Base-by-base conservation (phyloP, 2,113 vertebrate genomes). In the Drymodes brunneopygia region DNA sequence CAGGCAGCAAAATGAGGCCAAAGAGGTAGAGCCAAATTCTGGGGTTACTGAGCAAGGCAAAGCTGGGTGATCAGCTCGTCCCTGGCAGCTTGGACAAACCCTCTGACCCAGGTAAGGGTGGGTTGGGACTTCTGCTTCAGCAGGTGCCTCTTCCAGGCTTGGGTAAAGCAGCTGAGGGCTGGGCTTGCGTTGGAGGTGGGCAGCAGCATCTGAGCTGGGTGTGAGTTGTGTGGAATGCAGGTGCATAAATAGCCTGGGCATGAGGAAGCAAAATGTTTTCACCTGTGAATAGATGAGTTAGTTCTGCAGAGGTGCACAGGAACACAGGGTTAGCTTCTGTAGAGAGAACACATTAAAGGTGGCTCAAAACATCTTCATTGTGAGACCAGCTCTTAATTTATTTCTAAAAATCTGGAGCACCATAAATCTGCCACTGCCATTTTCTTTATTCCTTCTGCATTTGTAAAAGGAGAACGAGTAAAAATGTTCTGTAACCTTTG, bases 221-320 rank as follows among this genome's bases (percentile, higher is more conserved):
- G 89, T 95, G 94, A 92, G 58, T 58, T 67, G 66, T 71, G 72
- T 84, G 40, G 81, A 94, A 92, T 70, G 86, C 18, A 9, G 20
- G 23, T 50, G 82, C 91, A 91, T 25, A 80, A 92, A 95, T 85
- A 88, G 70, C 84, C 83, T 81, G 92, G 94, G 66, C 94, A 92
- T 75, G 95, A 97, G 96, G 97, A 94, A 95, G 89, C 35, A 24
- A 54, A 75, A 16, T 74, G 36, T 44, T 92, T 60, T 70, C 50
- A 78, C 48, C 47, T 60, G 47, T 80, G 82, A 97, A 77, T 21
- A 74, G 51, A 17, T 15, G 54, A 81, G 47, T 95, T 90, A 73
- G 33, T 96, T 94, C 72, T 94, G 79, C 57, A 70, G 45, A 82
- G 79, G 50, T 73, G 72, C 72, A 54, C 72, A 54, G 58, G 66